Percentiles rank a stretch among this genome's conserved stretches.
Evolutionary conservation across 2,113 vertebrate genomes (phyloP).

Genomic region (Larimichthys polyactis): DNA sequence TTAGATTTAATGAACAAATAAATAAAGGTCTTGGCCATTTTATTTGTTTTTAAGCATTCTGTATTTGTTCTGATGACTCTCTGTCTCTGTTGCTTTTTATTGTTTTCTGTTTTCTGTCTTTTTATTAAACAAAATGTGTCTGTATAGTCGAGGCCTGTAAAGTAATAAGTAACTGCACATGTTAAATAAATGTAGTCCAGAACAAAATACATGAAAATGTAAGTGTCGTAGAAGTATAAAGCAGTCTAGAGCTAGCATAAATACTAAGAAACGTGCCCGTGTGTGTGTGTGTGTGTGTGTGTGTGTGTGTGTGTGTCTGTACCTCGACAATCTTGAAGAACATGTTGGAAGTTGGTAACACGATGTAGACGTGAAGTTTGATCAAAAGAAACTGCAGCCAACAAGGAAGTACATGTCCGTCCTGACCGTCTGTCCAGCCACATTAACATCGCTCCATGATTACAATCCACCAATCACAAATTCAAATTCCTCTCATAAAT

Average conservation of each 20-base stretch:
- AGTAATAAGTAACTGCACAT: neutral
- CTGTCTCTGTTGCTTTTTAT: neutral
- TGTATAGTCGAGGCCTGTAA: neutral
- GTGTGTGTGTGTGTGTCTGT: slow-evolving; percentile 3
- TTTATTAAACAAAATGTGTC: too few species aligned
- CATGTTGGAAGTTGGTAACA: slow-evolving; percentile 34
- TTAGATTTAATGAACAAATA: neutral
- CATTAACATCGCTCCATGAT: too few species aligned
- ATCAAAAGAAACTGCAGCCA: neutral
- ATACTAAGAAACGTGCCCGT: neutral
- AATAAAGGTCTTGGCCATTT: neutral
- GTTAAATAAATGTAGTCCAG: neutral
- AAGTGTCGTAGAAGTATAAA: neutral
- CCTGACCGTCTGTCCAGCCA: too few species aligned
- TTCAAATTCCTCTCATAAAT: neutral
- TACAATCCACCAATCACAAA: neutral
- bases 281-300: neutral
- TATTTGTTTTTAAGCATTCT: neutral
- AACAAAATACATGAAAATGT: neutral
- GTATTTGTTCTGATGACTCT: neutral
- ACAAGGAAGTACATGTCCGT: too few species aligned
- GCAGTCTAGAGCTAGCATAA: too few species aligned
- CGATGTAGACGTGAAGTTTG: neutral
- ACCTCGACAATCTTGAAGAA: slow-evolving; percentile 53
- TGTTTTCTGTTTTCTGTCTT: neutral